Evolutionary conservation across 2,888 invertebrate species (phyloP), one percentile per base, ranked within the genome.

Genomic region (Clitarchus hookeri): DNA sequence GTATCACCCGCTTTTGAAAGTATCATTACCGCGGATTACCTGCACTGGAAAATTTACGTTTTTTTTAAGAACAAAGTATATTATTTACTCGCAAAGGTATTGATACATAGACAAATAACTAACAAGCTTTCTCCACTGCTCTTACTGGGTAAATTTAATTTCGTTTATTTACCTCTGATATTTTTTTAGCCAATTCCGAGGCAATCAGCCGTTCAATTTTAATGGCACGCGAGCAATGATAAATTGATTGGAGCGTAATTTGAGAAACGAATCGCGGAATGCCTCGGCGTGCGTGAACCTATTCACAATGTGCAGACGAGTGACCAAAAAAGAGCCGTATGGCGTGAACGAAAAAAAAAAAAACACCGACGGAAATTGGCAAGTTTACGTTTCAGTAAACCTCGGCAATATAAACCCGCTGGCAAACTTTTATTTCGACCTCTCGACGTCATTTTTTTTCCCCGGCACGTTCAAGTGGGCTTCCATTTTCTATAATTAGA

Each of bases 401-500:
- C 65, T n/a, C 65, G n/a, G n/a, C 19, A 65, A 23, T 9, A 65
- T 23, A n/a, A 65, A 65, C 6, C 8, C 0, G 65, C 6, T 65
- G 19, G 65, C 12, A 65, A 65, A 65, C n/a, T 65, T 65, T 65
- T 65, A 23, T 65, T n/a, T 19, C n/a, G 65, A n/a, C n/a, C 8
- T 65, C 23, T 65, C 65, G 8, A 23, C n/a, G 48, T 48, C 48
- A 23, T 19, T 12, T 23, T 23, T 8, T 6, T 23, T 6, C n/a
- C n/a, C n/a, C 65, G n/a, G 65, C 16, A 19, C n/a, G 16, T 8
- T 23, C 65, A 65, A 65, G 16, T n/a, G 65, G n/a, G n/a, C 23
- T 65, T 65, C 65, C 65, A 65, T n/a, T 65, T 65, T n/a, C 65
- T 65, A n/a, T 65, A 65, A 65, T 65, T 65, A 65, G n/a, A 65